Base-by-base conservation (phyloP, 1,140 invertebrate genomes). In the Hormaphis cornu region DNA sequence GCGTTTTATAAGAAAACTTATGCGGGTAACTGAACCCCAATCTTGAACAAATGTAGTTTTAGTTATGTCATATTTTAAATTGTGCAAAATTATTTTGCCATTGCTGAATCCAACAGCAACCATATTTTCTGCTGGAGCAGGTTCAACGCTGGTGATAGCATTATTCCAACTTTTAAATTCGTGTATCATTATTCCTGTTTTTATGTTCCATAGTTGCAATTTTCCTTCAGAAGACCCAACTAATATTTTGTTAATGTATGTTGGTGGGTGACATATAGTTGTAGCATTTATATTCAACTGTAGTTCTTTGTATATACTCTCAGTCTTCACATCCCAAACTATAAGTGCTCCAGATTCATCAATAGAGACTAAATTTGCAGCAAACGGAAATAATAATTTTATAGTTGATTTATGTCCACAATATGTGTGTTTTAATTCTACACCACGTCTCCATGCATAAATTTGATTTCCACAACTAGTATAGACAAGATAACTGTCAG, bases 171-270 rank as follows among this genome's bases (percentile, higher is more conserved):
- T 89, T 72, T 82, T 79, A 76, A 97, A 95, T 1, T 84, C 85
- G 76, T 90, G 88, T 54, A 98, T 82, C 71, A 90, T 80, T 75
- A 88, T 90, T 59, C 84, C 82, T 73, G 85, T 85, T 66, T 87
- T 87, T 5, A 98, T 80, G 80, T 98, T 98, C 90, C 93, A 95
- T 52, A 98, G 78, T 74, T 97, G 91, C 70, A 98, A 72, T 40
- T 81, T 77, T 0, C 95, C 96, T 78, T 97, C 91, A 61, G 87
- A 81, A 74, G 92, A 95, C 14, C 89, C 95, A 53, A 98, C 78
- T n/a, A 98, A 77, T 53, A 98, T 84, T 81, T 98, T 98, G 77
- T 98, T 97, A 2, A 95, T 77, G 76, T 98, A 98, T 0, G 95
- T 95, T 50, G 82, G 86, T 2, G 95, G 95, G 82, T 98, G 95